Conservation (phyloP, 1,140 invertebrate species). For the Steinernema feltiae region DNA sequence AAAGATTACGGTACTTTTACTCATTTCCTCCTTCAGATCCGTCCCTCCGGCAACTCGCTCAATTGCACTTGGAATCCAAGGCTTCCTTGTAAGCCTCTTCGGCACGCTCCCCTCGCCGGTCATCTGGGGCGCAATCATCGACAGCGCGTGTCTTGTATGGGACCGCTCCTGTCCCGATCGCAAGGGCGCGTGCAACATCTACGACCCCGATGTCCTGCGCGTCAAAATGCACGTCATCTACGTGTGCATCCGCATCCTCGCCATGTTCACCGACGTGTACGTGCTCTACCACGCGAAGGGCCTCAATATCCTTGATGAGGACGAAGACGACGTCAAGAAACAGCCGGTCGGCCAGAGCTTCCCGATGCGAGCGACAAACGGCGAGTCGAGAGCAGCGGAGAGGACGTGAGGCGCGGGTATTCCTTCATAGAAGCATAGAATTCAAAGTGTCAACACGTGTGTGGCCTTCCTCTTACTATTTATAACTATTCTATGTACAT, state of each 20-base stretch:
- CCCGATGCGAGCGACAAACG: not conserved
- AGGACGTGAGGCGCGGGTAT: not conserved
- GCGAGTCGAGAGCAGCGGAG: not conserved
- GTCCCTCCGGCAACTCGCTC: conserved; percentile 37
- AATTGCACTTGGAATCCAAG: conserved; percentile 31
- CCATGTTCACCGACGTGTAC: conserved; percentile 29
- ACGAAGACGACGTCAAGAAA: not conserved
- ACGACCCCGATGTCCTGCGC: conserved; percentile 45
- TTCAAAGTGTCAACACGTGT: too few relatives aligned
- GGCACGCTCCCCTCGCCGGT: conserved; percentile 52
- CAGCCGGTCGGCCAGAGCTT: not conserved
- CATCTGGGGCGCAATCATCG: conserved; percentile 51
- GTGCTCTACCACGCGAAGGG: conserved; percentile 31
- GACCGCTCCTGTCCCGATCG: conserved; percentile 36
- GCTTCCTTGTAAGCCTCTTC: conserved; percentile 31
- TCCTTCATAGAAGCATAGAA: not conserved
- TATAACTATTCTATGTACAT: not conserved
- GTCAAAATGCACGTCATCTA: conserved; percentile 32
- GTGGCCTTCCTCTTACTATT: too few relatives aligned
- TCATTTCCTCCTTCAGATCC: too few relatives aligned
- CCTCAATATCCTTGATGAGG: conserved; percentile 34
- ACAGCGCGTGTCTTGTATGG: conserved; percentile 53
- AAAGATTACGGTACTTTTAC: too few relatives aligned
- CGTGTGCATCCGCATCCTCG: conserved; percentile 24
- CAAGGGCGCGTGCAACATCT: conserved; percentile 49